Evolutionary conservation across 1,140 invertebrate genomes (phyloP), one percentile per base, ranked within the genome.

Genomic region (Bathynomus jamesi): DNA sequence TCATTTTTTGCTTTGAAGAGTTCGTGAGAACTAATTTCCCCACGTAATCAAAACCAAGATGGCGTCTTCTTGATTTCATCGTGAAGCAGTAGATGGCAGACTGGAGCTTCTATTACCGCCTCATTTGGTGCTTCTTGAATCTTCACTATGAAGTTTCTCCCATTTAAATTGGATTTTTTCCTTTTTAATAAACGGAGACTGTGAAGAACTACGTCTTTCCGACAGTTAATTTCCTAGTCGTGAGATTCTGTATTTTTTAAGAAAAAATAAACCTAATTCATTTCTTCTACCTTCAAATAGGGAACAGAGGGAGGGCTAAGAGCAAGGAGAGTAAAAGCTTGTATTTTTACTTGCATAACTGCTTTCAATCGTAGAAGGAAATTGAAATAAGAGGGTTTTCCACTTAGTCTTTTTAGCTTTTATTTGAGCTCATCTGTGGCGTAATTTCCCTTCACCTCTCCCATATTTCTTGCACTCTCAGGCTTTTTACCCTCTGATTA

Each of bases 41-140:
- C 66, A 30, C 72, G 67, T 73, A 73, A 73, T 73, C 72, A 73
- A 67, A 61, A 73, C 62, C 72, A 73, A 73, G 67, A 73, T 69
- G 72, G 72, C 67, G 30, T 25, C 61, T 65, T 53, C 67, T 64
- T 69, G 32, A 73, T 73, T 61, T 69, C 67, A 32, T 67, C 72
- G 67, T 24, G 62, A 31, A 53, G 29, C 32, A 32, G 24, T 0
- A n/a, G 25, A 13, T n/a, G n/a, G 32, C 32, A 40, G 32, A 40
- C 32, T 40, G 32, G 32, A 40, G 32, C 32, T 40, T 40, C 32
- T 40, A 40, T 40, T 40, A 40, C 32, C 32, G 32, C 32, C 32
- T 40, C 32, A 40, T 40, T 40, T 40, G 32, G 32, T 40, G 32
- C 17, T 40, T 40, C 32, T 40, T 40, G 32, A 40, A 40, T 40